phyloP scores from a whole-genome alignment of 2,888 invertebrate species.

The Eupithecia subumbrata region DNA sequence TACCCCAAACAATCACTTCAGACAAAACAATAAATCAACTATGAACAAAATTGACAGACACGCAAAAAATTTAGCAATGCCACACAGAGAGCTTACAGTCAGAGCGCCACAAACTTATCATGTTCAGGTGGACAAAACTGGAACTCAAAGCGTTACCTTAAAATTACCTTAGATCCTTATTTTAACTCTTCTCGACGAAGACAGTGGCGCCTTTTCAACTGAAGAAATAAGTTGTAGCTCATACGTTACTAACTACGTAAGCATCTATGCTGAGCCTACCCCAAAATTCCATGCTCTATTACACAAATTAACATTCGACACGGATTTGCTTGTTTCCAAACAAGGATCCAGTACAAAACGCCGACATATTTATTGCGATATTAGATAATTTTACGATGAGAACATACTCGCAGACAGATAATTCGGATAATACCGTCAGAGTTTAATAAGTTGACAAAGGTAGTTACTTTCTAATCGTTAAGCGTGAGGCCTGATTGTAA shows the following conservation, averaged over 20 bases:
- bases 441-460: conserved; percentile 82
- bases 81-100: conserved; percentile 50
- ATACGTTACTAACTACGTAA: conserved; percentile 2
- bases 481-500: conserved; percentile 69
- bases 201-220: background rate
- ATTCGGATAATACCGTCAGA: conserved; percentile 82
- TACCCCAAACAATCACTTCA: conserved; percentile 30
- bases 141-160: background rate
- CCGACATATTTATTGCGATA: conserved; percentile 80
- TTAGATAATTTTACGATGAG: conserved; percentile 82
- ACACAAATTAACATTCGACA: conserved; percentile 72
- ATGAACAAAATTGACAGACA: conserved; percentile 50
- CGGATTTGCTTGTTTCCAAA: conserved; percentile 79
- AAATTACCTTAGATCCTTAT: background rate
- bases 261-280: conserved; percentile 42
- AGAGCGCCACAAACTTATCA: background rate
- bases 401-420: conserved; percentile 61
- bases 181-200: background rate
- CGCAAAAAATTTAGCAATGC: conserved; percentile 55
- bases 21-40: conserved; percentile 52
- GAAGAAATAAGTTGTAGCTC: background rate
- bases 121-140: background rate
- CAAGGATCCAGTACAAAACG: conserved; percentile 58
- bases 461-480: conserved; percentile 70
- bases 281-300: conserved; percentile 70